These are phyloP conservation scores for Spilogale gracilis DNA, from an alignment of 2,113 vertebrate genomes.

Conservation along the genomic window DNA sequence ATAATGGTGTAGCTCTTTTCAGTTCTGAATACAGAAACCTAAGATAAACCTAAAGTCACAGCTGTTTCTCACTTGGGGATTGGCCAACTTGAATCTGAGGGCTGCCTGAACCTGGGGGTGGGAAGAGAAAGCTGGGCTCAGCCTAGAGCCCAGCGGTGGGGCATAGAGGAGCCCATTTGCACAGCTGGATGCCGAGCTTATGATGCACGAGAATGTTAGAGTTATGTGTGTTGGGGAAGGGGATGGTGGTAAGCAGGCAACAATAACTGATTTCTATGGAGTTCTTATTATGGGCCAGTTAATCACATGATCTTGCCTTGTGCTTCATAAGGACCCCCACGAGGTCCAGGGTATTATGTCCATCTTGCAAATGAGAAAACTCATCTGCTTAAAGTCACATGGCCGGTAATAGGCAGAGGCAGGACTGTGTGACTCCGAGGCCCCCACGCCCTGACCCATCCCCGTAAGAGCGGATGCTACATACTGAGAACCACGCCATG, in stretches of 20 bases:
- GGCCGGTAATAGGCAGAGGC: background rate
- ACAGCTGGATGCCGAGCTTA: background rate
- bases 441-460: background rate
- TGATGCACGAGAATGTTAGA: background rate
- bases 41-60: background rate
- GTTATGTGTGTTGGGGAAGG: no score
- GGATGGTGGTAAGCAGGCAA: background rate
- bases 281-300: background rate
- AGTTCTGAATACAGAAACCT: background rate
- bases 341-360: background rate
- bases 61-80: background rate
- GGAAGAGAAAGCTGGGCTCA: background rate
- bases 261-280: background rate
- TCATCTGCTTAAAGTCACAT: background rate
- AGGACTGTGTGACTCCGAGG: background rate
- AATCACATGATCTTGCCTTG: background rate
- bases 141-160: background rate
- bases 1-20: background rate
- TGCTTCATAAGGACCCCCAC: background rate
- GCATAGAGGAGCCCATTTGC: background rate
- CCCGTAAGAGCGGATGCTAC: background rate
- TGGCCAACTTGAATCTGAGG: background rate
- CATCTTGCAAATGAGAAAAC: background rate
- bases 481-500: background rate
- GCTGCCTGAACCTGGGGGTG: background rate